phyloP scores from a whole-genome alignment of 2,797 vertebrate species.

The Etheostoma perlongum region DNA sequence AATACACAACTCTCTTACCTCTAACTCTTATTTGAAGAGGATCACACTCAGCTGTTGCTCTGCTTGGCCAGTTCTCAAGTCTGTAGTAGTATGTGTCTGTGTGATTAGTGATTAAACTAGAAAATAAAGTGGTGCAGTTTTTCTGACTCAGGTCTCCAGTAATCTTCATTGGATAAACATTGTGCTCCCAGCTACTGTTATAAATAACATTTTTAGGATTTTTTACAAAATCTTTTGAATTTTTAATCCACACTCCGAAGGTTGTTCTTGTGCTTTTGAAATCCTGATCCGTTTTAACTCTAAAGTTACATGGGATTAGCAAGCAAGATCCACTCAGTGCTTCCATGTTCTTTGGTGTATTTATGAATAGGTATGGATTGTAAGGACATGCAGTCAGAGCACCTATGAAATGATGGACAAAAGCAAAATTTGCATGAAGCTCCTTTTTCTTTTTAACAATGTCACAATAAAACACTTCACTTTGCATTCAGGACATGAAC shows the following conservation, averaged over 20 bases:
- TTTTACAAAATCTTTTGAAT: accelerated
- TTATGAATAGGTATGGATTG: accelerated
- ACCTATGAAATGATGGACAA: conserved; percentile 28
- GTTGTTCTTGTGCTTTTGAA: accelerated
- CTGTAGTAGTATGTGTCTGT: conserved; percentile 55
- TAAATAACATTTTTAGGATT: conserved; percentile 4
- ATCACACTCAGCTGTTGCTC: accelerated
- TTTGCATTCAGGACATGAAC: background rate
- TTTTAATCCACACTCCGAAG: conserved; percentile 53
- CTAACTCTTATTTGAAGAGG: conserved; percentile 32
- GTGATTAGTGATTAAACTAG: background rate
- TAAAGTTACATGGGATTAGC: conserved; percentile 69
- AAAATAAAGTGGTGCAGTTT: conserved; percentile 68
- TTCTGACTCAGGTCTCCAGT: conserved; percentile 52
- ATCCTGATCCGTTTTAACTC: accelerated
- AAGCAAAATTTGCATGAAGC: no score
- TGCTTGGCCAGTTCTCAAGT: background rate
- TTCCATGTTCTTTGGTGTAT: conserved; percentile 19
- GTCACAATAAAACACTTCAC: background rate
- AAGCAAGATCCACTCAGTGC: conserved; percentile 70
- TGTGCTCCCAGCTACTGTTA: background rate
- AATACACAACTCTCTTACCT: conserved; percentile 52
- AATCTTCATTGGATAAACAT: background rate
- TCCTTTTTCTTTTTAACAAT: no score
- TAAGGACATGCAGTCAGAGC: background rate